Evolutionary conservation across 2,113 vertebrate genomes (phyloP).

Genomic region (Syngnathus scovelli): DNA sequence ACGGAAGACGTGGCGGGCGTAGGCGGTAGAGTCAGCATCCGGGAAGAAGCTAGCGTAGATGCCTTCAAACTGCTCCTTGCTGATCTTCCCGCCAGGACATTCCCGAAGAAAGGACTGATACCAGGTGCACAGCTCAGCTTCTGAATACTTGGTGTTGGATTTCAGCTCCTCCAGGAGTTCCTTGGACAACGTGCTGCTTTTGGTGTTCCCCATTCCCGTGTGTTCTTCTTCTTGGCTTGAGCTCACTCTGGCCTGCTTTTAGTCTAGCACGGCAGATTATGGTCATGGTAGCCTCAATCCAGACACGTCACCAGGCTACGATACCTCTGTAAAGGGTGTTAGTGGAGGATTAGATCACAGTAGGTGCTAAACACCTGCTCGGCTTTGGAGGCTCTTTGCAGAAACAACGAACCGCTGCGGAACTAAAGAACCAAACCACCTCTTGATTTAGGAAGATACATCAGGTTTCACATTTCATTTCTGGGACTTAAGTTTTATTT

Average conservation of each 20-base stretch:
- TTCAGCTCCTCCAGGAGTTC: conserved; percentile 76
- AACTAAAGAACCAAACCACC: neutral
- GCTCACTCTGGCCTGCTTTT: conserved; percentile 10
- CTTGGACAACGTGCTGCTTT: conserved; percentile 76
- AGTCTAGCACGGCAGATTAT: conserved; percentile 62
- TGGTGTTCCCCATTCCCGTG: conserved; percentile 73
- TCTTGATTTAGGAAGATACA: neutral
- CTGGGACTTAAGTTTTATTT: no score
- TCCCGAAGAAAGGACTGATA: conserved; percentile 79
- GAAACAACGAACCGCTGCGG: neutral
- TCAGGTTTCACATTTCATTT: neutral
- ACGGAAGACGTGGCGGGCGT: conserved; percentile 76
- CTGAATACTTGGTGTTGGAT: conserved; percentile 74
- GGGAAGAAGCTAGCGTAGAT: conserved; percentile 82
- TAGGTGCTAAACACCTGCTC: conserved; percentile 23
- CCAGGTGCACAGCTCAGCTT: conserved; percentile 73
- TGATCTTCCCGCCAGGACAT: conserved; percentile 74
- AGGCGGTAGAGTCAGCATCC: conserved; percentile 69
- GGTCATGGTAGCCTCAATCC: conserved; percentile 66
- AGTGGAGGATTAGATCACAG: conserved; percentile 30
- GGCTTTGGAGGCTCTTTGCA: conserved; percentile 5
- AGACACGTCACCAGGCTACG: conserved; percentile 57
- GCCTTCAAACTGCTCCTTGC: conserved; percentile 73
- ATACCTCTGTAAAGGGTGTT: conserved; percentile 40
- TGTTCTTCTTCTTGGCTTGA: neutral